These are phyloP conservation scores for Zeuzera pyrina DNA, from an alignment of 2,888 invertebrate species.

Conservation along the genomic window DNA sequence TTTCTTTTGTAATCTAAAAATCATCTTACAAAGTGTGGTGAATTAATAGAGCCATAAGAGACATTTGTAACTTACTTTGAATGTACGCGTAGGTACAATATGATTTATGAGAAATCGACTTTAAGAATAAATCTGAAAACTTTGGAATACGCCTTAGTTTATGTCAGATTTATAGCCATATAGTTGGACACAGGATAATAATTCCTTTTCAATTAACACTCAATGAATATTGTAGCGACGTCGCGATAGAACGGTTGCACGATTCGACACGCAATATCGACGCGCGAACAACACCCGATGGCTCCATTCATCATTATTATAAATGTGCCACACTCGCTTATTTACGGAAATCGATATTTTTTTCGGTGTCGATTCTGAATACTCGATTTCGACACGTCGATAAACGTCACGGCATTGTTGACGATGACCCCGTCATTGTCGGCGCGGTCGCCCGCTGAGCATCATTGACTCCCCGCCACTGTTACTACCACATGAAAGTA, in stretches of 20 bases:
- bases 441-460: constrained; percentile 41
- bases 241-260: constrained; percentile 47
- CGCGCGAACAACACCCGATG: constrained; percentile 50
- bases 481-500: constrained; percentile 32
- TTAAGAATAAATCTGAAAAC: too few relatives aligned
- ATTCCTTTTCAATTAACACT: constrained; percentile 66
- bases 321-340: constrained; percentile 72
- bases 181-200: constrained; percentile 42
- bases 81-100: too few relatives aligned
- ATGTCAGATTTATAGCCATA: constrained; percentile 64
- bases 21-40: too few relatives aligned
- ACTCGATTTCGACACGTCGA: constrained; percentile 58
- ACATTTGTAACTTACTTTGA: too few relatives aligned
- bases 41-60: too few relatives aligned
- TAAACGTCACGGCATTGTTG: constrained; percentile 64
- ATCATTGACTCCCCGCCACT: constrained; percentile 32
- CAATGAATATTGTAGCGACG: constrained; percentile 48
- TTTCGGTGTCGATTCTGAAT: constrained; percentile 67
- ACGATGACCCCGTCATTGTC: constrained; percentile 60
- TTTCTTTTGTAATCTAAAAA: too few relatives aligned
- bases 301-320: constrained; percentile 71
- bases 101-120: too few relatives aligned
- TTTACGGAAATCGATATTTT: constrained; percentile 74
- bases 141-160: constrained; percentile 59
- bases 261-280: constrained; percentile 66